Evolutionary conservation across 2,888 invertebrate genomes (phyloP), one percentile per base, ranked within the genome.

Genomic region (Uloborus plumipes): DNA sequence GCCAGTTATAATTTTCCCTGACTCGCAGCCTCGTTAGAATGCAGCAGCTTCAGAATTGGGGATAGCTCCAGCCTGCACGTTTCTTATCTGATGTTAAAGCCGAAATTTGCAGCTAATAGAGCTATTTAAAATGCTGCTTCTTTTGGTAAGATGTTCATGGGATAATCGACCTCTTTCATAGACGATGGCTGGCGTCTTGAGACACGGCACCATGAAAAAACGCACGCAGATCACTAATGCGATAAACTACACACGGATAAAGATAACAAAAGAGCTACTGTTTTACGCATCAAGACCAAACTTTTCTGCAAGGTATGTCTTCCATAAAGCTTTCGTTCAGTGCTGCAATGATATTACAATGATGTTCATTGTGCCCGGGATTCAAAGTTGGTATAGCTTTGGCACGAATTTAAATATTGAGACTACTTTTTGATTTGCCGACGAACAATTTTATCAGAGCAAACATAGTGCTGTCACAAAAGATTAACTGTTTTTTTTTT

Each of bases 81-180:
- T 31, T 49, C 78, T 78, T 78, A 78, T 78, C 78, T 72, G 78
- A 78, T 78, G 78, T 64, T 58, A n/a, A 18, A 22, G 59, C 65
- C 78, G 71, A 78, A 78, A 78, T 78, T 71, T 78, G 72, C 78
- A 51, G 66, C 78, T 78, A 78, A 78, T 72, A 78, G 74, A 74
- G 78, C 78, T 71, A 71, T 78, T 78, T 78, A 78, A 71, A 78
- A 71, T 65, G 71, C 71, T 78, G 78, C 72, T 65, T 78, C 78
- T 66, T 66, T 59, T 20, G 51, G 61, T 53, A 51, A 64, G 53
- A 51, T n/a, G 62, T 39, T 72, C 72, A 55, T 53, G 71, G 66
- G 66, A 72, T 78, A 78, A 78, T 78, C 65, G 66, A 66, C 59
- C 69, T 76, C 76, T 76, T 75, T 59, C 22, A 20, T 18, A 59